Evolutionary conservation across 2,888 invertebrate species (phyloP).

Genomic region (Andrena haemorrhoa): DNA sequence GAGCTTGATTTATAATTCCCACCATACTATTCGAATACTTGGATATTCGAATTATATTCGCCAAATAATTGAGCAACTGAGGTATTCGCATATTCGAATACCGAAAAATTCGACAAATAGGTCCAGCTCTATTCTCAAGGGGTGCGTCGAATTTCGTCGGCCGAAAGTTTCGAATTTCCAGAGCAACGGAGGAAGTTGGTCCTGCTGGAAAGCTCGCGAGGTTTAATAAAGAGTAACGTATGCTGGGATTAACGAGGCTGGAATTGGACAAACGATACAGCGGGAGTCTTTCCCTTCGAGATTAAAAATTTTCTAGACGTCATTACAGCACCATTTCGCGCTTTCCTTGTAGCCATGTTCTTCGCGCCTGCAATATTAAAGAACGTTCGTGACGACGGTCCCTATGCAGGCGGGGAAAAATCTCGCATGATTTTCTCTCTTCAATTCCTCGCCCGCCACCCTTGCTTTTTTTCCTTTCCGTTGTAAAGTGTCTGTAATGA

Average conservation of each 20-base stretch:
- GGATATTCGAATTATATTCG: too few relatives aligned
- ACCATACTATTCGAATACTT: too few relatives aligned
- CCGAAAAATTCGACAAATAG: too few relatives aligned
- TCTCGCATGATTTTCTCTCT: not conserved
- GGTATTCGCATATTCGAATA: too few relatives aligned
- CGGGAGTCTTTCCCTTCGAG: slow-evolving; percentile 14
- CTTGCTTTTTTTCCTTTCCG: not conserved
- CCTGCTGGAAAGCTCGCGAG: too few relatives aligned
- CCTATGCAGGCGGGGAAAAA: slow-evolving; percentile 12
- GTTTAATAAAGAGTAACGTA: slow-evolving; percentile 35
- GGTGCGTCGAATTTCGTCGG: too few relatives aligned
- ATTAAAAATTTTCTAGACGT: slow-evolving; percentile 26
- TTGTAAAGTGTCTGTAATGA: slow-evolving; percentile 6
- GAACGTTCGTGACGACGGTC: not conserved
- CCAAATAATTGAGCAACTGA: too few relatives aligned
- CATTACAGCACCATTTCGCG: not conserved
- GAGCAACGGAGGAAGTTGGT: not conserved
- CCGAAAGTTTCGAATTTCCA: not conserved
- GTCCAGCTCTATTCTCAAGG: too few relatives aligned
- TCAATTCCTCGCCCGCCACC: not conserved
- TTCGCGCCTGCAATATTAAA: slow-evolving; percentile 15
- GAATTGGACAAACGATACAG: slow-evolving; percentile 24
- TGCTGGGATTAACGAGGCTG: slow-evolving; percentile 1
- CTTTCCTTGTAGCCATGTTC: not conserved
- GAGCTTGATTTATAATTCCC: too few relatives aligned